Conservation (phyloP, 2,113 vertebrate species). For the Phasianus colchicus region DNA sequence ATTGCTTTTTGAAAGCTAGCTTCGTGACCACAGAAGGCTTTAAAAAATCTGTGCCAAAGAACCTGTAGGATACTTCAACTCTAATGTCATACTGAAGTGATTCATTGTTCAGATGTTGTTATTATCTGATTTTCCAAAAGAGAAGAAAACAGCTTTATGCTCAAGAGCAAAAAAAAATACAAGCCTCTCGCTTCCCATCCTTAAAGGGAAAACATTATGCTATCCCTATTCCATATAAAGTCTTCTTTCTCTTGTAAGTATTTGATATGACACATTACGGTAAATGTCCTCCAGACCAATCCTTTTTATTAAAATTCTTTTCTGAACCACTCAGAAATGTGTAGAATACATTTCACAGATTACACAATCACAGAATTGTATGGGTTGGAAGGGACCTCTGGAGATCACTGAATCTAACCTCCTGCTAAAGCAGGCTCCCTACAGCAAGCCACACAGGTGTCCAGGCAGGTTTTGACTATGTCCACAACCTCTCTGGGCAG, state of each 20-base stretch:
- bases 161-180: fast-evolving
- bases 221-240: background rate
- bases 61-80: background rate
- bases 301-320: background rate
- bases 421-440: background rate
- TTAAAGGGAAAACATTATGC: background rate
- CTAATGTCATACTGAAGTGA: background rate
- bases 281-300: background rate
- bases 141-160: background rate
- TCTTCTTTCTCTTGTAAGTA: background rate
- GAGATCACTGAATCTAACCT: background rate
- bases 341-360: background rate
- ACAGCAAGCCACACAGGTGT: background rate
- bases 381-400: background rate
- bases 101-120: background rate
- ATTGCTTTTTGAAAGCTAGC: background rate
- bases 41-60: conserved; percentile 1
- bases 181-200: background rate
- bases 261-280: background rate
- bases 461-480: no score
- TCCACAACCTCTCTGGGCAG: no score
- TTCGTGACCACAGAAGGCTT: conserved; percentile 16
- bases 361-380: background rate
- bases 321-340: background rate
- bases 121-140: background rate